Percentiles rank a stretch among this genome's conserved stretches.
phyloP scores from a whole-genome alignment of 2,113 vertebrate species.

The Tychaedon coryphoeus region DNA sequence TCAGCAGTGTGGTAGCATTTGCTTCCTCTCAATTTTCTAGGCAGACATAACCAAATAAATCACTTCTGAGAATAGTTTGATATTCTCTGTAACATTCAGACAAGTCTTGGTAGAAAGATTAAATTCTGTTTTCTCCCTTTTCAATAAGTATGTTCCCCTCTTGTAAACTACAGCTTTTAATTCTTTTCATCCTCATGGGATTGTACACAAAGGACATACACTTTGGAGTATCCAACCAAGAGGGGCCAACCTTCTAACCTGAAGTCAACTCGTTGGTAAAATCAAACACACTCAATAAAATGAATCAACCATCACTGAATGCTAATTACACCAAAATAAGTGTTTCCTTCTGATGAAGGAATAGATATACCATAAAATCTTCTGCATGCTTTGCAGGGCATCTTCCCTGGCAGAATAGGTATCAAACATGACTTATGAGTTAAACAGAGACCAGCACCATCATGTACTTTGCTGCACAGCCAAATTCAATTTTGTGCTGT shows the following conservation, averaged over 20 bases:
- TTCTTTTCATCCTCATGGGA: not conserved
- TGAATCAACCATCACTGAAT: not conserved
- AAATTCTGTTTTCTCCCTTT: not conserved
- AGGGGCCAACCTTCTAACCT: not conserved
- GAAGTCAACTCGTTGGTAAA: not conserved
- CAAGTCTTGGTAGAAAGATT: not conserved
- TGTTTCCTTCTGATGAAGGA: not conserved
- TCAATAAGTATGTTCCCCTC: not conserved
- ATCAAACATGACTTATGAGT: not conserved
- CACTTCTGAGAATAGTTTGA: not conserved
- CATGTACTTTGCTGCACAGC: not conserved
- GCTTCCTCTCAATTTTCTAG: not conserved
- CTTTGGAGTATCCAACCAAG: not conserved
- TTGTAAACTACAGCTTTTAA: not conserved
- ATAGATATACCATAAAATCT: not conserved
- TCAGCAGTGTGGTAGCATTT: not conserved
- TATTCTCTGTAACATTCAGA: not conserved
- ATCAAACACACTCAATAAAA: not conserved
- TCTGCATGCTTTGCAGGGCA: not conserved
- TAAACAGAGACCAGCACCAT: not conserved
- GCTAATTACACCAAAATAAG: not conserved
- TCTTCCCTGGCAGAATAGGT: not conserved
- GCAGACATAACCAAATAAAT: not conserved
- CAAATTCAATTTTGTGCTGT: slow-evolving; percentile 12
- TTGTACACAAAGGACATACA: not conserved